A percentile compares a stretch with the other conserved stretches of the same genome.
Conservation (phyloP, 2,113 vertebrate species). For the Dicerorhinus sumatrensis region DNA sequence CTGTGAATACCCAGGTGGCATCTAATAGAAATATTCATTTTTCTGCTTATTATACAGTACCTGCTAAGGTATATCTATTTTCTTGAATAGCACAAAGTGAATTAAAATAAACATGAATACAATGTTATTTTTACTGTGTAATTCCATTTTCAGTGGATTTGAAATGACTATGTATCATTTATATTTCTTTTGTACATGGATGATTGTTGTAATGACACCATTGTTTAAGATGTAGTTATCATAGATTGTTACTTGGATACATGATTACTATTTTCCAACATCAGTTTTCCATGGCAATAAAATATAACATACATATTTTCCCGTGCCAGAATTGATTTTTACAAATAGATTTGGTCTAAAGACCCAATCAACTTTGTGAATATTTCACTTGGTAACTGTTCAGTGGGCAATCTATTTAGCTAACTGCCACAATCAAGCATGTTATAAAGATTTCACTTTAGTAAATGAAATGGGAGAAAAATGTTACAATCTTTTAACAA, state of each 20-base stretch:
- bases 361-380: constrained; percentile 68
- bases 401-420: constrained; percentile 47
- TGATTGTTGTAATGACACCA: constrained; percentile 69
- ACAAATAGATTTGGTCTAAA: constrained; percentile 68
- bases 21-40: constrained; percentile 57
- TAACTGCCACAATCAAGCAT: constrained; percentile 55
- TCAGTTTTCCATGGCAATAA: constrained; percentile 60
- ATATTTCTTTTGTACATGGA: constrained; percentile 75
- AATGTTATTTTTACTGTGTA: constrained; percentile 13
- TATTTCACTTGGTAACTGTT: constrained; percentile 71
- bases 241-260: not conserved
- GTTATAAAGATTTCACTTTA: constrained; percentile 74
- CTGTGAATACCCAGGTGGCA: constrained; percentile 52
- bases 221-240: constrained; percentile 63
- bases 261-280: constrained; percentile 69
- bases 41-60: constrained; percentile 46
- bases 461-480: constrained; percentile 68
- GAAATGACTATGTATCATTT: constrained; percentile 71
- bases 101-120: constrained; percentile 71
- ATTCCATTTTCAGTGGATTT: constrained; percentile 66
- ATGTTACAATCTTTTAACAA: constrained; percentile 28
- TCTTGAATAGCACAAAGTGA: constrained; percentile 66
- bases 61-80: constrained; percentile 58
- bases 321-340: constrained; percentile 77
- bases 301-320: constrained; percentile 72